These are phyloP conservation scores for Nymphicus hollandicus DNA, from an alignment of 2,113 vertebrate genomes.

Conservation along the genomic window DNA sequence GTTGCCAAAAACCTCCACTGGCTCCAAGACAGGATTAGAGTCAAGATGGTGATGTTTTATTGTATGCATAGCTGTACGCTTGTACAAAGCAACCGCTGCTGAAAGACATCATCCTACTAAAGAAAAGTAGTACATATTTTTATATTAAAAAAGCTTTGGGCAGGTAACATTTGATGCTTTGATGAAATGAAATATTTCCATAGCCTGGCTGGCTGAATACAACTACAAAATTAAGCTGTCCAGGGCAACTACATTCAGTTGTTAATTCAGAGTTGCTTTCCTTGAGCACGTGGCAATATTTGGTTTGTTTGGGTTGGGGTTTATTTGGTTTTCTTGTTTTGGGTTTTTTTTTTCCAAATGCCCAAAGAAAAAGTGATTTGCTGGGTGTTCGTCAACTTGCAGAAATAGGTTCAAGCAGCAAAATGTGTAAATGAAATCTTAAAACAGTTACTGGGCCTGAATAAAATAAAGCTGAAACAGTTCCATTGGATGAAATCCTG, in stretches of 20 bases:
- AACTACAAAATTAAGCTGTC: background rate
- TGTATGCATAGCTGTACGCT: background rate
- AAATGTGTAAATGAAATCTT: background rate
- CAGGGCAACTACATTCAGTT: background rate
- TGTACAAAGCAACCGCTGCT: background rate
- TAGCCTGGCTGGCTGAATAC: background rate
- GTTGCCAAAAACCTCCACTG: background rate
- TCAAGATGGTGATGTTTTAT: background rate
- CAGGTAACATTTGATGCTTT: background rate
- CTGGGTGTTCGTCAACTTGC: background rate
- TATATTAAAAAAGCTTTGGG: background rate
- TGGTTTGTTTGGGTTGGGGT: background rate
- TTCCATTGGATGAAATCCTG: background rate
- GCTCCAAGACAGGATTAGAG: background rate
- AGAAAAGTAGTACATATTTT: background rate
- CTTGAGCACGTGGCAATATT: background rate
- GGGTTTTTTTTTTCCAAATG: background rate
- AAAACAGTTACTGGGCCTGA: background rate
- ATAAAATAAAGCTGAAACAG: background rate
- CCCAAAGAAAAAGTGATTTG: background rate
- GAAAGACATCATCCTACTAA: background rate
- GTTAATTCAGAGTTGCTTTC: background rate
- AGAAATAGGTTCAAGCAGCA: background rate
- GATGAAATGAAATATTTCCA: background rate
- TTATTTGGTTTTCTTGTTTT: background rate